Evolutionary conservation across 2,113 vertebrate genomes (phyloP), one percentile per base, ranked within the genome.

Genomic region (Galeopterus variegatus): DNA sequence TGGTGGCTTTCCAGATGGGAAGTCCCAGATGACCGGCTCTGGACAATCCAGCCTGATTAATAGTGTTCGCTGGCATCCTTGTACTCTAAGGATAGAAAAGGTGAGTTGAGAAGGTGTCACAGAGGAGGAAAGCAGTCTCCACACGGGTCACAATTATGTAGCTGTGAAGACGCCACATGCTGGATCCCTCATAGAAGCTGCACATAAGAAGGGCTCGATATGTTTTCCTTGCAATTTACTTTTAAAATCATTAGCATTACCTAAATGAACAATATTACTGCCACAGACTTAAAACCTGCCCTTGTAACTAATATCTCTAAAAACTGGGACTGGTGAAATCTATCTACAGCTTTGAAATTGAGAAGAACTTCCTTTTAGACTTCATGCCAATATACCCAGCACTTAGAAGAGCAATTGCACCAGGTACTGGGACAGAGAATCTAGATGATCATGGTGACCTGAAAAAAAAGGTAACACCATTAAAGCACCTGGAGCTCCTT

Each of bases 21-120:
- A 88, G 58, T 70, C 23, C 28, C 12, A 45, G 60, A 8, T 26
- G 28, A 17, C 1, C 8, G 33, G 41, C 6, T 60, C 62, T 65
- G 62, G 31, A 90, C 62, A 80, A 75, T 15, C 62, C 56, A 26
- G 76, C 31, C 67, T 72, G 2, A 58, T 56, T 31, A 31, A 9
- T 14, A 54, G 33, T 48, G 18, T n/a, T 72, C 52, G 58, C 1
- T 1, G 24, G 79, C 50, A 81, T 48, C n/a, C 23, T 31, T 19
- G 19, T 3, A 4, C 80, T 72, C 41, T 31, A 13, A 81, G 36
- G 13, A 41, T 6, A 65, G 18, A 72, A 18, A 88, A 67, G 33
- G 28, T 14, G 48, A 85, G 28, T 1, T 45, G 69, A 85, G 50
- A 75, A 67, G 84, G 18, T 92, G 94, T 92, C 94, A 97, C 31